Evolutionary conservation across 2,113 vertebrate genomes (phyloP).

Genomic region (Brachirus orientalis): DNA sequence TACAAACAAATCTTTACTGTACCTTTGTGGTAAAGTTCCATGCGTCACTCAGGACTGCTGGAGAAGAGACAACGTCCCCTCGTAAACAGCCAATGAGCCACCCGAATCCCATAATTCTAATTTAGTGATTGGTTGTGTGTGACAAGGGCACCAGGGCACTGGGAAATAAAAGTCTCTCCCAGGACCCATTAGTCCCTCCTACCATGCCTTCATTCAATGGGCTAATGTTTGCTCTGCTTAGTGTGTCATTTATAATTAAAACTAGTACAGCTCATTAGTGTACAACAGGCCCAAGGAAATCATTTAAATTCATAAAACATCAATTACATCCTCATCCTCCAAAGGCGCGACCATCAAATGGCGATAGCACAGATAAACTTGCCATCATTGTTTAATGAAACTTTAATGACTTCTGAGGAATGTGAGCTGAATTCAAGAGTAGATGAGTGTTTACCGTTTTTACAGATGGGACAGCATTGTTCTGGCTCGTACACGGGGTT

Average conservation of each 20-base stretch:
- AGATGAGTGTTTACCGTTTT: slow-evolving; percentile 92
- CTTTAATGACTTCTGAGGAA: slow-evolving; percentile 47
- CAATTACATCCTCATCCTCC: slow-evolving; percentile 66
- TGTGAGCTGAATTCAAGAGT: slow-evolving; percentile 25
- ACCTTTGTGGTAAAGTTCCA: slow-evolving; percentile 54
- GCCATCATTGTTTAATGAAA: slow-evolving; percentile 59
- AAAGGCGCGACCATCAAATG: slow-evolving; percentile 53
- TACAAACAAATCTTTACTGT: slow-evolving; percentile 29
- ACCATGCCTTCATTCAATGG: slow-evolving; percentile 78
- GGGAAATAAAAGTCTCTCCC: slow-evolving; percentile 72
- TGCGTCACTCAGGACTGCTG: slow-evolving; percentile 56
- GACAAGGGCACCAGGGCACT: slow-evolving; percentile 71
- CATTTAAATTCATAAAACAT: slow-evolving; percentile 77
- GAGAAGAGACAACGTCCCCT: slow-evolving; percentile 55
- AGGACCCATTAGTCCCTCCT: slow-evolving; percentile 77
- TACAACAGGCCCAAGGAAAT: slow-evolving; percentile 65
- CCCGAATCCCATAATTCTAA: slow-evolving; percentile 80
- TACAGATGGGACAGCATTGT: slow-evolving; percentile 99
- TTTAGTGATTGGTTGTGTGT: slow-evolving; percentile 72
- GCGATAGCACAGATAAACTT: slow-evolving; percentile 52
- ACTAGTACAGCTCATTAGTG: slow-evolving; percentile 74
- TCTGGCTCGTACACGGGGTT: slow-evolving; percentile 99
- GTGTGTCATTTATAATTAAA: slow-evolving; percentile 80
- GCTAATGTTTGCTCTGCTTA: slow-evolving; percentile 79
- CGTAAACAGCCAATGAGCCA: slow-evolving; percentile 75